A percentile compares a stretch with the other conserved stretches of the same genome.
phyloP scores from a whole-genome alignment of 2,113 vertebrate genomes.

The Eulemur rufifrons region DNA sequence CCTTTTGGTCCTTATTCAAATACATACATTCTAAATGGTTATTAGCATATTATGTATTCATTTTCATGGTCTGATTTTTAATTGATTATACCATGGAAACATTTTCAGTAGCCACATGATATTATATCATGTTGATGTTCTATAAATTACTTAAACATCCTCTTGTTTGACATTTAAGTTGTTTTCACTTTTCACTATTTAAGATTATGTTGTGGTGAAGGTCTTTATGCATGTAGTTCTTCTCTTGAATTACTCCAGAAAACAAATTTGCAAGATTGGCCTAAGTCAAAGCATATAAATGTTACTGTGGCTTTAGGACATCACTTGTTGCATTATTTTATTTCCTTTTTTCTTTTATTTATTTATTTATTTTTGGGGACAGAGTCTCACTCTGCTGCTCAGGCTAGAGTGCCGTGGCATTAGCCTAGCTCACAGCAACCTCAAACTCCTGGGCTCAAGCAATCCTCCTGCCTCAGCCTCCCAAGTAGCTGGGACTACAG shows the following conservation, averaged over 20 bases:
- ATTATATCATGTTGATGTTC: not conserved
- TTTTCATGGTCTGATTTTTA: slow-evolving; percentile 43
- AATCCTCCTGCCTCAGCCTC: too few relatives aligned
- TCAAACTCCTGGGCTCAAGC: too few relatives aligned
- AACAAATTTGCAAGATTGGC: not conserved
- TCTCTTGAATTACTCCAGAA: slow-evolving; percentile 21
- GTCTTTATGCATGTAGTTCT: slow-evolving; percentile 6
- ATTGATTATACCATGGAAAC: not conserved
- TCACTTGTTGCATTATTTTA: not conserved
- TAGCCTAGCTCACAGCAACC: too few relatives aligned
- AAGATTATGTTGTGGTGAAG: slow-evolving; percentile 37
- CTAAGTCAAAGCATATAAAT: not conserved
- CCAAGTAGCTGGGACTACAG: too few relatives aligned
- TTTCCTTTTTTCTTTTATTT: too few relatives aligned
- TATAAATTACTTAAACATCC: not conserved
- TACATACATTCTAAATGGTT: slow-evolving; percentile 16
- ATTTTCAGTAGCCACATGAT: not conserved
- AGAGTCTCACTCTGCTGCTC: too few relatives aligned
- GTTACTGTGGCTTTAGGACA: not conserved
- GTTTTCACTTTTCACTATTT: slow-evolving; percentile 14
- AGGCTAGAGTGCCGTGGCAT: too few relatives aligned
- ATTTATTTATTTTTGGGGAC: too few relatives aligned
- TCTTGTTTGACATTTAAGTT: not conserved
- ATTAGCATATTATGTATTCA: not conserved
- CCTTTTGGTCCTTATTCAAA: not conserved